phyloP scores from a whole-genome alignment of 2,113 vertebrate species.

The Motacilla tschutschensis region DNA sequence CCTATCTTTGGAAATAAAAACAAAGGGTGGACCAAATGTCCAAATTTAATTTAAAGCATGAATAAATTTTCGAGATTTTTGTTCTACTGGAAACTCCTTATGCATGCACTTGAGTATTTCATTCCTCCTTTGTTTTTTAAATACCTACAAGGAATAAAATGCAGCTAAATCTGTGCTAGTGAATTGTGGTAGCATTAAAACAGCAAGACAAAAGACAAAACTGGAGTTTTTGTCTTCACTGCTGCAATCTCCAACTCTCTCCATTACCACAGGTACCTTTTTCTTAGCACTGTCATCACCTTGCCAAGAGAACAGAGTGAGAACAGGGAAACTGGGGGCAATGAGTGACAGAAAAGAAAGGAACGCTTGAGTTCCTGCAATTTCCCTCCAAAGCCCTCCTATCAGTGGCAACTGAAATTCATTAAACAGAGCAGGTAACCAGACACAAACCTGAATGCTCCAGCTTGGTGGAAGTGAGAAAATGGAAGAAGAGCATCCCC shows the following conservation, averaged over 20 bases:
- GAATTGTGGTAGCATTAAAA: background rate
- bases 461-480: background rate
- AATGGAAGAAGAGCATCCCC: background rate
- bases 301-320: background rate
- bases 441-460: background rate
- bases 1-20: background rate
- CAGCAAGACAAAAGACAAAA: background rate
- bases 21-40: background rate
- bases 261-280: background rate
- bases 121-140: background rate
- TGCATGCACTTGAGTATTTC: background rate
- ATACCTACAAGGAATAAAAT: background rate
- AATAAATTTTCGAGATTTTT: background rate
- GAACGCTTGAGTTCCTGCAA: background rate
- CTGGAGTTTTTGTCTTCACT: background rate
- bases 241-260: background rate
- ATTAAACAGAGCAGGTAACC: background rate
- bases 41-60: background rate
- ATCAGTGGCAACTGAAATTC: background rate
- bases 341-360: background rate
- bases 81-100: background rate
- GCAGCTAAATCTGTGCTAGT: background rate
- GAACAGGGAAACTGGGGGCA: background rate
- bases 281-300: background rate
- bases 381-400: background rate